Evolutionary conservation across 37 sponge, comb jelly and placozoan genomes (phyloP), one percentile per base, ranked within the genome.

Genomic region (Corticium candelabrum): DNA sequence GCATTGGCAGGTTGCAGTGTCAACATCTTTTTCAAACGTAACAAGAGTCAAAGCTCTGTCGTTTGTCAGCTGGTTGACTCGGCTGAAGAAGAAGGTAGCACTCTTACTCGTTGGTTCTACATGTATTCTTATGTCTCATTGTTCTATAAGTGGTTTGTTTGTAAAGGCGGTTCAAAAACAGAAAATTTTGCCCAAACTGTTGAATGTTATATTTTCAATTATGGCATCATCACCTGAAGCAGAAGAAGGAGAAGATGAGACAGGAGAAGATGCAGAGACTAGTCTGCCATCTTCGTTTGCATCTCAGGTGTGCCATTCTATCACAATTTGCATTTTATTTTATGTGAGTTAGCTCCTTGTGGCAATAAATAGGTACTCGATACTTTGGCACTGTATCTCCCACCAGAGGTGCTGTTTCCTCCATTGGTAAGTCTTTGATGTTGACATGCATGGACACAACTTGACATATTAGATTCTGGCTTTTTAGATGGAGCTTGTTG

Each of bases 311-410:
- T 27, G 21, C 11, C 62, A 21, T 50, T 50, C 62, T 50, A 11
- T 50, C 62, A 72, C 68, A 57, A 27, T n/a, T 37, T 1, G 33
- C 31, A 76, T 73, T 35, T 27, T 75, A 77, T 50, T 77, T 29
- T 39, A 39, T 5, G 33, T 38, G 1, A 3, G 41, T 2, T 34
- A 3, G n/a, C 74, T 15, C 35, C 71, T 37, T 38, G 29, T 57
- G n/a, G n/a, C n/a, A n/a, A n/a, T n/a, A n/a, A n/a, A n/a, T n/a
- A 91, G 94, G 84, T 94, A 0, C 68, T 95, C 72, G 96, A 95
- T 84, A 69, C 43, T 29, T 75, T 95, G 29, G 74, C 96, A 0
- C 84, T 91, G 34, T 41, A 89, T 41, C 83, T 95, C 0, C 88
- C 92, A 36, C 96, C 96, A 29, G 89, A 95, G 31, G 82, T 79